Evolutionary conservation across 2,113 vertebrate genomes (phyloP).

Genomic region (Corythoichthys haematopterus): DNA sequence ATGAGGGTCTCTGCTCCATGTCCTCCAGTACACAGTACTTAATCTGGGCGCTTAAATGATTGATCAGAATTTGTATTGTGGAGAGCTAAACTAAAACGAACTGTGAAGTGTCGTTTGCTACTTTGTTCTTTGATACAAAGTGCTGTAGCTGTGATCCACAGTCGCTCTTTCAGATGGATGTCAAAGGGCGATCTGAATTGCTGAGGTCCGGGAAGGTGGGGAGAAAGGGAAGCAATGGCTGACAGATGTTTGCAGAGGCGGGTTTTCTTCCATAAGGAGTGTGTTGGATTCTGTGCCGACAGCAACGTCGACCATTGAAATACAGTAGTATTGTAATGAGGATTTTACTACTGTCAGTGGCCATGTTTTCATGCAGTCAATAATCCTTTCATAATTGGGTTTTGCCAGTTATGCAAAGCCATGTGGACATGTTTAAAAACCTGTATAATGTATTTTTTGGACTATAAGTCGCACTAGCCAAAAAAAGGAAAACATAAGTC

Average conservation of each 20-base stretch:
- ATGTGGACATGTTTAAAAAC: too few species aligned
- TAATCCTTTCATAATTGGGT: too few species aligned
- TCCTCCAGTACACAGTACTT: conserved; percentile 24
- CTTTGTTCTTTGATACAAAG: conserved; percentile 21
- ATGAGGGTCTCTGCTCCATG: conserved; percentile 56
- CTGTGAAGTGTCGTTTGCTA: not conserved
- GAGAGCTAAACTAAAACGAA: conserved; percentile 17
- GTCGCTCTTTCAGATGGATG: conserved; percentile 53
- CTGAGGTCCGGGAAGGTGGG: conserved; percentile 40
- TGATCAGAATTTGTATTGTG: conserved; percentile 11
- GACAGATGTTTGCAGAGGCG: conserved; percentile 71
- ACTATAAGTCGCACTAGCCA: too few species aligned
- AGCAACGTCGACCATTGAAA: too few species aligned
- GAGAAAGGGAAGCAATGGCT: conserved; percentile 58
- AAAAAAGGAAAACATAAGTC: too few species aligned
- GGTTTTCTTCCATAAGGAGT: conserved; percentile 44
- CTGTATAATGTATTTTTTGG: too few species aligned
- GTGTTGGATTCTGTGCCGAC: conserved; percentile 13
- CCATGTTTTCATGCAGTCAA: too few species aligned
- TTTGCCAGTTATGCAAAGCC: too few species aligned
- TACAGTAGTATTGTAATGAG: too few species aligned
- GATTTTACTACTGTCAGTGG: conserved; percentile 8
- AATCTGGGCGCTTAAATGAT: conserved; percentile 17
- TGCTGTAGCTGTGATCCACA: conserved; percentile 47
- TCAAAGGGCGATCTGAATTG: conserved; percentile 61